phyloP scores from a whole-genome alignment of 2,797 vertebrate genomes.

The Urophycis tenuis region DNA sequence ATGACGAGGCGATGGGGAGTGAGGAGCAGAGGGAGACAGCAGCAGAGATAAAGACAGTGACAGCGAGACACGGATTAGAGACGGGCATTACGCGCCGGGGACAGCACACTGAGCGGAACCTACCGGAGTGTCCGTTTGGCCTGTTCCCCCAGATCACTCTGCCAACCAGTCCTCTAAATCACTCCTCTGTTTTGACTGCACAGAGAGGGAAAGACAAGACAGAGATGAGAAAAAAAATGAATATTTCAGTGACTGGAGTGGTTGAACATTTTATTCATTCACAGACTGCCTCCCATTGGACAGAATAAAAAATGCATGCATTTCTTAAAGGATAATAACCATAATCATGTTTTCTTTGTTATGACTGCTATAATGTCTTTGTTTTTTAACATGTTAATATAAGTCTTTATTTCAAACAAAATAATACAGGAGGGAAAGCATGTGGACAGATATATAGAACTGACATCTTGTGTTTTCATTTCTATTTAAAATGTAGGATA shows the following conservation, averaged over 20 bases:
- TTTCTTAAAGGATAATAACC: background rate
- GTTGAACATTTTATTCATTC: background rate
- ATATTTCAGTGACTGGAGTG: background rate
- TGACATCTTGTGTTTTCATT: background rate
- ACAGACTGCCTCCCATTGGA: background rate
- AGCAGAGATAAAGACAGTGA: constrained; percentile 5
- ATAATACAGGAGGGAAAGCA: background rate
- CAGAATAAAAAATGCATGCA: background rate
- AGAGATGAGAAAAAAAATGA: background rate
- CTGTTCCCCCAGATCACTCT: background rate
- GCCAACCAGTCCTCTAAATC: background rate
- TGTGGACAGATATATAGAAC: background rate
- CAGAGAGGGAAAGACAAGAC: constrained; percentile 19
- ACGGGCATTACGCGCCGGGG: constrained; percentile 1
- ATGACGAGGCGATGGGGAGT: background rate
- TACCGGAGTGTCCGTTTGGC: background rate
- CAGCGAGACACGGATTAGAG: background rate
- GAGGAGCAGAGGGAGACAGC: background rate
- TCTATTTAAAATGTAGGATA: no score
- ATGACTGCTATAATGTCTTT: background rate
- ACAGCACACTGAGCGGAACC: background rate
- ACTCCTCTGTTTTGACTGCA: background rate
- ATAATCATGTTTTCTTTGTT: background rate
- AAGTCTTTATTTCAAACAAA: background rate
- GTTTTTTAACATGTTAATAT: background rate